Evolutionary conservation across 2,888 invertebrate species (phyloP).

Genomic region (Spilosoma lubricipeda): DNA sequence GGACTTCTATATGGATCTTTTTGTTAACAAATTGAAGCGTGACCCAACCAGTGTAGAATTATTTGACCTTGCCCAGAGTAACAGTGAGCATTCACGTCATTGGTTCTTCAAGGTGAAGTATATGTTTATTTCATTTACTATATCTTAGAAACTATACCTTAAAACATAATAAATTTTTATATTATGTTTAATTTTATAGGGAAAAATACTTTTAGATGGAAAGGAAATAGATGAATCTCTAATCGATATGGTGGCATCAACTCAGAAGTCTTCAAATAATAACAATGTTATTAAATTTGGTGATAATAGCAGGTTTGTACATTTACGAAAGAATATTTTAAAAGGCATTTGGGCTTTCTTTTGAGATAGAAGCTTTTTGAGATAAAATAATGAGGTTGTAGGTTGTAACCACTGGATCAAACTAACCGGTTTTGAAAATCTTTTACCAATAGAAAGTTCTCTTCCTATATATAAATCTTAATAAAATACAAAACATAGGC

Average conservation of each 20-base stretch:
- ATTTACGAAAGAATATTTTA: not conserved
- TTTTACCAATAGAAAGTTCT: too few relatives aligned
- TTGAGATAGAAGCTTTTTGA: not conserved
- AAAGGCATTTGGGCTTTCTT: not conserved
- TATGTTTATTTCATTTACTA: constrained; percentile 9
- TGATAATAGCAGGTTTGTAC: constrained; percentile 95
- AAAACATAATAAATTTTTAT: not conserved
- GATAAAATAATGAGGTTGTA: too few relatives aligned
- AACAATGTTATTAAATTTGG: constrained; percentile 99
- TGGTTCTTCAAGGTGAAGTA: constrained; percentile 96
- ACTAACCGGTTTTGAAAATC: too few relatives aligned
- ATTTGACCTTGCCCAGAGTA: constrained; percentile 99
- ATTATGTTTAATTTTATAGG: constrained; percentile 80
- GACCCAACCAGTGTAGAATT: constrained; percentile 99
- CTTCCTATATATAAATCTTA: too few relatives aligned
- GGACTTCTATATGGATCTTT: constrained; percentile 95
- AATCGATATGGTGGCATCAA: constrained; percentile 96
- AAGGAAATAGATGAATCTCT: constrained; percentile 92
- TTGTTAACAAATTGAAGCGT: constrained; percentile 92
- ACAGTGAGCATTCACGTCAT: constrained; percentile 99
- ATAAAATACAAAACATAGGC: too few relatives aligned
- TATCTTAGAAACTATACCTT: not conserved
- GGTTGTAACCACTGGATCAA: too few relatives aligned
- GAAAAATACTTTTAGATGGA: constrained; percentile 94
- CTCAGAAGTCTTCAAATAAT: constrained; percentile 93